Evolutionary conservation across 2,888 invertebrate species (phyloP).

Genomic region (Aquatica leii): DNA sequence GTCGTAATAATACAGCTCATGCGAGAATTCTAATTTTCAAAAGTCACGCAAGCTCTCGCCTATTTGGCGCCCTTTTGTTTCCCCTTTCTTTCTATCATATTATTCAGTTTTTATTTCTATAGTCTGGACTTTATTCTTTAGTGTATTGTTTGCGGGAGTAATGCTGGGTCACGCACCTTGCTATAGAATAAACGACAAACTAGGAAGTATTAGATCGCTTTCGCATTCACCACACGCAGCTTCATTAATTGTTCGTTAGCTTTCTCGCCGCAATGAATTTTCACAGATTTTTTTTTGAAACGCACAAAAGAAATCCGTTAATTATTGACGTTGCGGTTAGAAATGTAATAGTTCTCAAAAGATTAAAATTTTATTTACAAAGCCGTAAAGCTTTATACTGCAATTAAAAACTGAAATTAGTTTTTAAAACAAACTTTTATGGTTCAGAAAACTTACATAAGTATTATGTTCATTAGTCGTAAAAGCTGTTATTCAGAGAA

Average conservation of each 20-base stretch:
- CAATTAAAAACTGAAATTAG: no score
- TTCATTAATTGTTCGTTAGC: slow-evolving; percentile 39
- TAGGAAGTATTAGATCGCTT: slow-evolving; percentile 32
- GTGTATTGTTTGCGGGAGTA: slow-evolving; percentile 30
- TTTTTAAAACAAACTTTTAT: no score
- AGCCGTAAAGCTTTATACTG: no score
- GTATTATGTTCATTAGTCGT: no score
- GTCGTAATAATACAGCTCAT: slow-evolving; percentile 48
- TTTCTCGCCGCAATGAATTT: slow-evolving; percentile 15
- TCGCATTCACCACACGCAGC: slow-evolving; percentile 41
- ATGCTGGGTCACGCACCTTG: slow-evolving; percentile 33
- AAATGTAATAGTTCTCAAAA: no score
- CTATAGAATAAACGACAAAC: slow-evolving; percentile 27
- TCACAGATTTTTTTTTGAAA: not conserved
- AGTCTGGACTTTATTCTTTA: slow-evolving; percentile 31
- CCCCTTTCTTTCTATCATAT: slow-evolving; percentile 40
- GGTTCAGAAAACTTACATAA: no score
- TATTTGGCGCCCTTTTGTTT: slow-evolving; percentile 48
- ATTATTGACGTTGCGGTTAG: no score
- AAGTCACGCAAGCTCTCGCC: slow-evolving; percentile 47
- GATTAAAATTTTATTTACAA: no score
- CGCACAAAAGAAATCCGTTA: no score
- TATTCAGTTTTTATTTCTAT: slow-evolving; percentile 38
- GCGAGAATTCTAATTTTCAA: slow-evolving; percentile 49
- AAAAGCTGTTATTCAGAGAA: no score